A percentile compares a stretch with the other conserved stretches of the same genome.
These are phyloP conservation scores for Polyergus mexicanus DNA, from an alignment of 1,140 invertebrate species.

Conservation along the genomic window DNA sequence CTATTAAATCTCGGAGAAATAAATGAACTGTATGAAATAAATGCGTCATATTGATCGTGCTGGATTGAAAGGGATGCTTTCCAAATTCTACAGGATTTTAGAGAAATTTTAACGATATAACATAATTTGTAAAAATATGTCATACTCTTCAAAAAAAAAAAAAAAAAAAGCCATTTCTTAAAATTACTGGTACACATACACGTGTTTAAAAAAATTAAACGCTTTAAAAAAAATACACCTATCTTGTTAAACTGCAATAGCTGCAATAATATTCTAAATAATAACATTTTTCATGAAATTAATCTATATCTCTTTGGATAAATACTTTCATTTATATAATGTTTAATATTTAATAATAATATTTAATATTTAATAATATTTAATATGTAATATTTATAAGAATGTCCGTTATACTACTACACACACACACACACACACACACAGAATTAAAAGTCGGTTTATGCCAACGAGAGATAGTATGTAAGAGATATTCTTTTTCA, in stretches of 20 bases:
- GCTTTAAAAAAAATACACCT: not conserved
- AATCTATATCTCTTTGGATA: not conserved
- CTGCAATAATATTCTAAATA: not conserved
- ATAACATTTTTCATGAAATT: not conserved
- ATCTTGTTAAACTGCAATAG: not conserved
- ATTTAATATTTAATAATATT: too few relatives aligned
- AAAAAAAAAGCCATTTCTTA: not conserved
- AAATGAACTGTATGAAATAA: conserved; percentile 33
- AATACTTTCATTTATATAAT: too few relatives aligned
- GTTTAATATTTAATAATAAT: too few relatives aligned
- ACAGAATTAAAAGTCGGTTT: not conserved
- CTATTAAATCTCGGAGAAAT: conserved; percentile 8
- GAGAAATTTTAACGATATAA: not conserved
- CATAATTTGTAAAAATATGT: not conserved
- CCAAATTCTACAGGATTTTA: not conserved
- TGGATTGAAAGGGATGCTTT: not conserved
- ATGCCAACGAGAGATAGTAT: not conserved
- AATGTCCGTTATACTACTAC: not conserved
- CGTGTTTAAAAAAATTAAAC: not conserved
- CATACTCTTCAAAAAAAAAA: not conserved
- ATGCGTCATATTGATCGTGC: not conserved
- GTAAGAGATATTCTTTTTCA: too few relatives aligned
- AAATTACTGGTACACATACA: not conserved
- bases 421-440: not conserved
- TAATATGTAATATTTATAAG: not conserved